Evolutionary conservation across 2,888 invertebrate genomes (phyloP).

Genomic region (Chaetogeoica ovagalla): DNA sequence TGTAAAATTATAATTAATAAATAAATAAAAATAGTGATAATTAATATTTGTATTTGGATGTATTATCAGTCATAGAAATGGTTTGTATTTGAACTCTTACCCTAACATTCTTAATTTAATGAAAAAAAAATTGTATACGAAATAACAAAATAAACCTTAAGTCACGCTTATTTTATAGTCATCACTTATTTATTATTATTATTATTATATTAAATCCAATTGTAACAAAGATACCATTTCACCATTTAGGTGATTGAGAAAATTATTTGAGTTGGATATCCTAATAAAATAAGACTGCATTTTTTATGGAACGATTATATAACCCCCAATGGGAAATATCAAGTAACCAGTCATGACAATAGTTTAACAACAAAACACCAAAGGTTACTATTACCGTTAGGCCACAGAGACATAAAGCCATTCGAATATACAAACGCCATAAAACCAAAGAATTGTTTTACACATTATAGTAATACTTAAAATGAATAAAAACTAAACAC

Average conservation of each 20-base stretch:
- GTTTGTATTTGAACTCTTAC: constrained; percentile 11
- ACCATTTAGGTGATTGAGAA: not conserved
- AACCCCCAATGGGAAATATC: not conserved
- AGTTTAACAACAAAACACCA: not conserved
- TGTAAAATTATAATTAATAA: not conserved
- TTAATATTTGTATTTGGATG: constrained; percentile 10
- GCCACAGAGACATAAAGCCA: not conserved
- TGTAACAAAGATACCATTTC: constrained; percentile 1
- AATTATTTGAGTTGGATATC: not conserved
- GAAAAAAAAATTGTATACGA: not conserved
- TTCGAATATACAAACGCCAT: not conserved
- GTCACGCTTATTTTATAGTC: not conserved
- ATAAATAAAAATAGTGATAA: not conserved
- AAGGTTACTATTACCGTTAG: not conserved
- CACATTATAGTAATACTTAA: not conserved
- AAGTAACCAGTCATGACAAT: not conserved
- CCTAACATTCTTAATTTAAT: constrained; percentile 6
- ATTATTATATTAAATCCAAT: constrained; percentile 6
- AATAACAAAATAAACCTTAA: constrained; percentile 15
- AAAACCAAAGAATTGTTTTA: not conserved
- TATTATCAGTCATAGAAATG: not conserved
- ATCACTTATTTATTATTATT: not conserved
- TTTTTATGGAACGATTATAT: not conserved
- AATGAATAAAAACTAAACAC: constrained; percentile 37
- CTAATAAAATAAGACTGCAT: not conserved